phyloP scores from a whole-genome alignment of 2,888 invertebrate genomes.

The Melipona bicolor region DNA sequence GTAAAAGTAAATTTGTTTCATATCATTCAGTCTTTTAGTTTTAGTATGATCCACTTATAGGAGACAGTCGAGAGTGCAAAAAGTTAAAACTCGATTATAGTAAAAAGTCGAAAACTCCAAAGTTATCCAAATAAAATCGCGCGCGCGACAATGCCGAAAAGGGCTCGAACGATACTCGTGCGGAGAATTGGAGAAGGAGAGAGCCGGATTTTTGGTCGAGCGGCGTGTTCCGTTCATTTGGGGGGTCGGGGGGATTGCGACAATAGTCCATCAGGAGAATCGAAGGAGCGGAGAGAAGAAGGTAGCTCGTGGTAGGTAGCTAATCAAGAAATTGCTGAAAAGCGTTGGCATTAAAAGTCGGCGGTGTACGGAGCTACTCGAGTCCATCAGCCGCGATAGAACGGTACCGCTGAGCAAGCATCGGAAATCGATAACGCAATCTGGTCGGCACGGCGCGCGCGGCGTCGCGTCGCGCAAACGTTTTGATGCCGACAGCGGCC shows the following conservation, averaged over 20 bases:
- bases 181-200: background rate
- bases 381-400: conserved; percentile 65
- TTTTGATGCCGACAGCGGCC: conserved; percentile 64
- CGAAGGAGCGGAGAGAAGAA: background rate
- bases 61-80: no score
- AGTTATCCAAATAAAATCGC: no score
- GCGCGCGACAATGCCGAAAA: background rate
- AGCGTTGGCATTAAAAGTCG: conserved; percentile 22
- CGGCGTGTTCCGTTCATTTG: background rate
- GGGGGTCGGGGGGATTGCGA: background rate
- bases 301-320: background rate
- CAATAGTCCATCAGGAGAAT: background rate
- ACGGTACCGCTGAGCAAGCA: conserved; percentile 66
- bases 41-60: no score
- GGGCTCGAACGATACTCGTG: background rate
- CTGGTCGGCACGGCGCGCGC: conserved; percentile 54
- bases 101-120: no score
- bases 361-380: conserved; percentile 57
- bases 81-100: no score
- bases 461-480: conserved; percentile 55
- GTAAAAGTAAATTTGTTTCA: no score
- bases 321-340: conserved; percentile 41
- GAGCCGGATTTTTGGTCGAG: background rate
- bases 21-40: no score
- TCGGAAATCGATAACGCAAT: conserved; percentile 78